Evolutionary conservation across 2,113 vertebrate species (phyloP).

Genomic region (Mustela lutreola): DNA sequence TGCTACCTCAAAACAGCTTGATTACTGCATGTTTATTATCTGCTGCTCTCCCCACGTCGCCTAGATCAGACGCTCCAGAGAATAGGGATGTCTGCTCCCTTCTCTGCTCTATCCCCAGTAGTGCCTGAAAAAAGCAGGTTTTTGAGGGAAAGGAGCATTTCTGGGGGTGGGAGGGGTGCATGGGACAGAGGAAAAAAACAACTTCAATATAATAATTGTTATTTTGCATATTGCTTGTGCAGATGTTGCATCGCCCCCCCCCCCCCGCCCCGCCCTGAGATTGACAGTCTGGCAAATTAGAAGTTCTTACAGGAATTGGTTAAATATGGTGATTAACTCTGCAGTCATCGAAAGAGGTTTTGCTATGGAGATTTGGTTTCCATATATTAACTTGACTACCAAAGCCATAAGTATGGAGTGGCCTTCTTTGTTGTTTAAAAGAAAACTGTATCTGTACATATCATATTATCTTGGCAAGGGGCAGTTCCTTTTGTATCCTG

Average conservation of each 20-base stretch:
- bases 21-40: background rate
- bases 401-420: background rate
- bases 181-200: background rate
- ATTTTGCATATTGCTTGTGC: background rate
- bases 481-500: background rate
- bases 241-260: background rate
- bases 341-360: background rate
- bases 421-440: background rate
- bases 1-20: background rate
- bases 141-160: background rate
- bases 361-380: background rate
- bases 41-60: background rate
- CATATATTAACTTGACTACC: background rate
- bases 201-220: background rate
- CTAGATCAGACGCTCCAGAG: background rate
- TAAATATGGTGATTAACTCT: background rate
- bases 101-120: background rate
- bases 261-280: background rate
- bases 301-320: background rate
- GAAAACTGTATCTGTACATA: background rate
- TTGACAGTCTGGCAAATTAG: background rate
- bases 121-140: background rate
- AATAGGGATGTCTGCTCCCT: background rate
- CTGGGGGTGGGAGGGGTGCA: fast-evolving
- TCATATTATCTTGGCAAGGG: background rate